Percentiles rank a stretch among this genome's conserved stretches.
These are phyloP conservation scores for Nemoura dubitans DNA, from an alignment of 2,888 invertebrate genomes.

Conservation along the genomic window DNA sequence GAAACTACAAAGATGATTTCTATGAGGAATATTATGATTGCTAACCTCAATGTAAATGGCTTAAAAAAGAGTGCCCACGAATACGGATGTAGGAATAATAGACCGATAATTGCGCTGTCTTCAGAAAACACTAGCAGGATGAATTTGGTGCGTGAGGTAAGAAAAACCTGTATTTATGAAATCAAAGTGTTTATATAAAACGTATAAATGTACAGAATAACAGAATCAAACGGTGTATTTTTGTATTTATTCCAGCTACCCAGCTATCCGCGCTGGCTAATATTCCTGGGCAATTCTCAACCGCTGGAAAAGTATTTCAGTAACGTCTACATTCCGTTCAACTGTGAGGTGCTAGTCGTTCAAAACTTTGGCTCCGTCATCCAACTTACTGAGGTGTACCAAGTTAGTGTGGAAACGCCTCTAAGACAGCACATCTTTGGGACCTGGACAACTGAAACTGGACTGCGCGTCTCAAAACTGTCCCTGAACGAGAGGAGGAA, in stretches of 20 bases:
- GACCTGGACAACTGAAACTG: neutral
- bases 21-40: neutral
- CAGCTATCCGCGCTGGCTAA: neutral
- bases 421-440: neutral
- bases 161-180: too few species aligned
- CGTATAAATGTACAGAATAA: too few species aligned
- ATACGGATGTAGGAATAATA: neutral
- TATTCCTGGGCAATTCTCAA: neutral
- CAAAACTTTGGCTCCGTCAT: neutral
- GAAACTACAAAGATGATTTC: neutral
- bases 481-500: constrained; percentile 17
- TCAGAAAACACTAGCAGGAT: neutral
- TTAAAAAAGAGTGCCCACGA: neutral
- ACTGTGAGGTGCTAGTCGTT: constrained; percentile 39
- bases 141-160: neutral
- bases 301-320: neutral
- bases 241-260: neutral
- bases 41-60: neutral
- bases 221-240: too few species aligned
- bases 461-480: neutral
- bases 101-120: neutral
- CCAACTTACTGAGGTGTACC: constrained; percentile 35
- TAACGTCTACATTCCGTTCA: constrained; percentile 41
- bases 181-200: too few species aligned
- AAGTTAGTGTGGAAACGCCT: neutral